These are phyloP conservation scores for Odontocerum albicorne DNA, from an alignment of 2,888 invertebrate species.

Conservation along the genomic window DNA sequence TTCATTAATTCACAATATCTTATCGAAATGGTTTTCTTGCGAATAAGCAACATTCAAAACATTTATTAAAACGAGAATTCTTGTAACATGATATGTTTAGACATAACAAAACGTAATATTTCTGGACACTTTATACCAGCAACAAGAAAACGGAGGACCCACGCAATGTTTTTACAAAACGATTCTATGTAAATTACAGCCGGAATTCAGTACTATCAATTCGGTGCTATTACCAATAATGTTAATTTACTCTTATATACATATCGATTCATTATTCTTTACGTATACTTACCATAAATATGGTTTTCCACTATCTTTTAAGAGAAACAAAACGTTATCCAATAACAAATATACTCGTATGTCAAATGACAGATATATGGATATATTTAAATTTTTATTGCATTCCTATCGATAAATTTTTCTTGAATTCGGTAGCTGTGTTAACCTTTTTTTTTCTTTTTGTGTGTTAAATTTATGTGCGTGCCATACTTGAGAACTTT, in stretches of 20 bases:
- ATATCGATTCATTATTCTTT: slow-evolving; percentile 7
- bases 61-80: slow-evolving; percentile 27
- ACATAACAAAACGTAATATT: slow-evolving; percentile 24
- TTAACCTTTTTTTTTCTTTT: no score
- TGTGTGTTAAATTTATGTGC: no score
- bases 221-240: no score
- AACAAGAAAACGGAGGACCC: slow-evolving; percentile 18
- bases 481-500: no score
- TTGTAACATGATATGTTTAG: slow-evolving; percentile 29
- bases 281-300: slow-evolving; percentile 9
- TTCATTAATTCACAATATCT: no score
- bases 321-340: slow-evolving; percentile 14
- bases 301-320: slow-evolving; percentile 9
- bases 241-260: slow-evolving; percentile 5
- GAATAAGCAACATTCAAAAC: slow-evolving; percentile 14
- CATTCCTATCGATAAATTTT: slow-evolving; percentile 12
- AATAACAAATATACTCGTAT: slow-evolving; percentile 4
- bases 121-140: slow-evolving; percentile 31
- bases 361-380: slow-evolving; percentile 18
- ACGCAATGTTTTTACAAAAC: slow-evolving; percentile 23
- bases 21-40: background rate
- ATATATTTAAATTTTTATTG: slow-evolving; percentile 15
- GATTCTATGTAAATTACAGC: slow-evolving; percentile 13
- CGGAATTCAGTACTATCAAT: slow-evolving; percentile 8
- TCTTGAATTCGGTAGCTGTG: slow-evolving; percentile 9